phyloP scores from a whole-genome alignment of 2,888 invertebrate genomes.

The Fragum whitleyi region DNA sequence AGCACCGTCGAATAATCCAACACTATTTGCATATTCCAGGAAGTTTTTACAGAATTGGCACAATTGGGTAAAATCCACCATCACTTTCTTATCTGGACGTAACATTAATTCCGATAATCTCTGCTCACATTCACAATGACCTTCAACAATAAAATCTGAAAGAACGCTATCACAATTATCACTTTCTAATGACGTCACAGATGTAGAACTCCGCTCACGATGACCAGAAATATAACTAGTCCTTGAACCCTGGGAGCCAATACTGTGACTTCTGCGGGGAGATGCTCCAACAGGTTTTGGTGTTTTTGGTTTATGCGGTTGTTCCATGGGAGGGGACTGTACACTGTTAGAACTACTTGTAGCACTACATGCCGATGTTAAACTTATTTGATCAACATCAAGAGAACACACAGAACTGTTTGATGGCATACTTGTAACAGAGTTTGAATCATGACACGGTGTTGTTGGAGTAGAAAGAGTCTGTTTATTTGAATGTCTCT shows the following conservation, averaged over 20 bases:
- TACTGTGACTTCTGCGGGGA: slow-evolving; percentile 65
- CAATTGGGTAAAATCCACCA: not conserved
- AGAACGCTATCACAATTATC: slow-evolving; percentile 37
- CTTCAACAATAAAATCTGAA: slow-evolving; percentile 23
- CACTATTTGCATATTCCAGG: slow-evolving; percentile 11
- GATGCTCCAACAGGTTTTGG: slow-evolving; percentile 70
- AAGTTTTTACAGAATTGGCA: slow-evolving; percentile 18
- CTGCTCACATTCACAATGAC: slow-evolving; percentile 45
- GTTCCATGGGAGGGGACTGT: slow-evolving; percentile 57
- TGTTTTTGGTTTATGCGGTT: slow-evolving; percentile 71
- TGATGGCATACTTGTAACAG: slow-evolving; percentile 25
- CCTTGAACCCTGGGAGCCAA: slow-evolving; percentile 62
- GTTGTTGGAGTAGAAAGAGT: slow-evolving; percentile 55
- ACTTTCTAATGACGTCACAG: slow-evolving; percentile 59
- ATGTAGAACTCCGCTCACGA: slow-evolving; percentile 26
- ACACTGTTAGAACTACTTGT: slow-evolving; percentile 46
- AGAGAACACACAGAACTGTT: slow-evolving; percentile 18
- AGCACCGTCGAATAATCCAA: slow-evolving; percentile 16
- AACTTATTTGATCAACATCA: slow-evolving; percentile 63
- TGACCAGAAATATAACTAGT: slow-evolving; percentile 22
- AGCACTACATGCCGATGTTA: slow-evolving; percentile 56
- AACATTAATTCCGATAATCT: not conserved
- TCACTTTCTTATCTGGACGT: slow-evolving; percentile 2
- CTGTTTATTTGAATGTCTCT: slow-evolving; percentile 35
- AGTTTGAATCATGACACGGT: slow-evolving; percentile 43